Conservation (phyloP, 1,140 invertebrate species). For the Caenorhabditis briggsae region DNA sequence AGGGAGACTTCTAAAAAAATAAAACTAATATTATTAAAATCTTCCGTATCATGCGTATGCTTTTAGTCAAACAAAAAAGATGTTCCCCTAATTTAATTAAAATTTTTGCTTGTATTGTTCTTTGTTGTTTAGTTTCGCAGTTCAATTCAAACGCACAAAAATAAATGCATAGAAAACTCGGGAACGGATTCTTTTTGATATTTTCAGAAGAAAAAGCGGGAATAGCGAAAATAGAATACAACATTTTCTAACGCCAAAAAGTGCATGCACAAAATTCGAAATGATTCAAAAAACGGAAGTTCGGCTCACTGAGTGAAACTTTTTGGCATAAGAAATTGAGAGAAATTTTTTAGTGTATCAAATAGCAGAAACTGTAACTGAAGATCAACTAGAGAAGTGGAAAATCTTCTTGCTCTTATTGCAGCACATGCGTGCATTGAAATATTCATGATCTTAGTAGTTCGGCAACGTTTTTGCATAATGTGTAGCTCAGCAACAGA, state of each 20-base stretch:
- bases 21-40: slow-evolving; percentile 55
- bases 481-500: slow-evolving; percentile 41
- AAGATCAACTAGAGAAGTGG: neutral
- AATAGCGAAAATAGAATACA: neutral
- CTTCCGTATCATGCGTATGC: slow-evolving; percentile 45
- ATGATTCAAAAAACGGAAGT: slow-evolving; percentile 26
- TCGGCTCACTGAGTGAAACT: neutral
- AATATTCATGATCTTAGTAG: slow-evolving; percentile 25
- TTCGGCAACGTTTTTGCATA: slow-evolving; percentile 31
- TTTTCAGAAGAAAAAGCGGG: neutral
- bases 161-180: neutral
- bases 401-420: neutral
- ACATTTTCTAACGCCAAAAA: neutral
- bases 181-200: neutral
- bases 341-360: neutral
- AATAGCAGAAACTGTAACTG: slow-evolving; percentile 29
- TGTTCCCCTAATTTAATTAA: slow-evolving; percentile 54
- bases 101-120: slow-evolving; percentile 51
- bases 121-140: slow-evolving; percentile 14
- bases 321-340: neutral
- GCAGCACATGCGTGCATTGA: neutral
- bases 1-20: slow-evolving; percentile 3
- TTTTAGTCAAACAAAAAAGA: slow-evolving; percentile 27
- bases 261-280: neutral
- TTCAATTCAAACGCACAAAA: slow-evolving; percentile 44